Percentiles rank a stretch among this genome's conserved stretches.
Conservation (phyloP, 2,797 vertebrate genomes). For the Tadarida brasiliensis region DNA sequence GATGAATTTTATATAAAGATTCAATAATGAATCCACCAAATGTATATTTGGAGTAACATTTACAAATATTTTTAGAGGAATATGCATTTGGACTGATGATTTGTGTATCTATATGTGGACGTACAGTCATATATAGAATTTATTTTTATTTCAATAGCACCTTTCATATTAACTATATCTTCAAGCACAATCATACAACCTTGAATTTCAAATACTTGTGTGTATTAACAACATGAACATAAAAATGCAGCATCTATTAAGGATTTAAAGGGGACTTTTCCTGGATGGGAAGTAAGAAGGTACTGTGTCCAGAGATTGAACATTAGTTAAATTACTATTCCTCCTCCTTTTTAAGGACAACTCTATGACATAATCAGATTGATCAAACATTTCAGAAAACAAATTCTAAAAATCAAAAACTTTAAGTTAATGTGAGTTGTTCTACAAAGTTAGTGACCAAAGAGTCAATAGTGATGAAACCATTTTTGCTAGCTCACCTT, state of each 20-base stretch:
- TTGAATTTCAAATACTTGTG: conserved; percentile 57
- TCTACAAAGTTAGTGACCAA: conserved; percentile 1
- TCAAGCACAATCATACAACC: conserved; percentile 63
- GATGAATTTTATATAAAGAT: conserved; percentile 85
- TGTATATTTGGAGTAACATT: conserved; percentile 88
- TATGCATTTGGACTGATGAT: conserved; percentile 80
- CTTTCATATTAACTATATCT: conserved; percentile 68
- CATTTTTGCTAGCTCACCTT: not conserved
- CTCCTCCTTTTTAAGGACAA: not conserved
- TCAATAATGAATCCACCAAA: conserved; percentile 86
- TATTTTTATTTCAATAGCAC: conserved; percentile 65
- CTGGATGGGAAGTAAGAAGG: not conserved
- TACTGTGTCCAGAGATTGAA: not conserved
- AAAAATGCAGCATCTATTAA: conserved; percentile 65
- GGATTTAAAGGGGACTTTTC: conserved; percentile 22
- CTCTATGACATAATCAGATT: not conserved
- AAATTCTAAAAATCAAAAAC: conserved; percentile 35
- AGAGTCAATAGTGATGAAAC: not conserved
- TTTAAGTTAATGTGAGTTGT: conserved; percentile 14
- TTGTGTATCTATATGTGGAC: conserved; percentile 67
- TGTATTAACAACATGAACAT: conserved; percentile 59
- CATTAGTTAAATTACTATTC: not conserved
- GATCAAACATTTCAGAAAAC: not conserved
- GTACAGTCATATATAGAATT: conserved; percentile 72
- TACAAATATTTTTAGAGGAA: conserved; percentile 87